phyloP scores from a whole-genome alignment of 2,113 vertebrate species.

The Falcunculus frontatus region DNA sequence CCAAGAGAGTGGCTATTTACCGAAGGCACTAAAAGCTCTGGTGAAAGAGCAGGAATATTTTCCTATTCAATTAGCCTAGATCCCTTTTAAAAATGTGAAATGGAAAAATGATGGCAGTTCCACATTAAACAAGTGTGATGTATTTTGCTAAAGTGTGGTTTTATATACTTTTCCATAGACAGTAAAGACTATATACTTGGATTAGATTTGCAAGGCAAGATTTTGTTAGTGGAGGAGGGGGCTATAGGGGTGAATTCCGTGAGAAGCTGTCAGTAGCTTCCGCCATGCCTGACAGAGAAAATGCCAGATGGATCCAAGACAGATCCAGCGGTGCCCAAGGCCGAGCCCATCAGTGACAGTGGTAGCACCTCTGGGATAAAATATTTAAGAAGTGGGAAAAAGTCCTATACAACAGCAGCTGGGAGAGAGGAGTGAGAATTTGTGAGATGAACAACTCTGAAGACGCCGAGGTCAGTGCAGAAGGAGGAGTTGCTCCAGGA shows the following conservation, averaged over 20 bases:
- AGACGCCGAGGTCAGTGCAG: background rate
- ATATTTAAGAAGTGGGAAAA: background rate
- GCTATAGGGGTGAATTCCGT: background rate
- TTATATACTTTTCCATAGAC: background rate
- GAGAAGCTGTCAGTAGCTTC: background rate
- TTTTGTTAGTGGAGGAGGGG: background rate
- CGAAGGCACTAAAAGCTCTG: background rate
- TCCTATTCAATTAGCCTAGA: background rate
- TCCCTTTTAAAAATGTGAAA: background rate
- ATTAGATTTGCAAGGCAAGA: rapidly evolving
- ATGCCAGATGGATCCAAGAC: background rate
- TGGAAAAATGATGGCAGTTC: background rate
- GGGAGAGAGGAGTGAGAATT: background rate
- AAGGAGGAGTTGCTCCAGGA: background rate
- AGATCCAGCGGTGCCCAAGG: rapidly evolving
- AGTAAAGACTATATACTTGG: background rate
- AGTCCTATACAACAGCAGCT: background rate
- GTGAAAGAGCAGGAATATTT: background rate
- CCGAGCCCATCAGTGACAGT: background rate
- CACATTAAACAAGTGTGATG: background rate
- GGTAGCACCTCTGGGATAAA: background rate
- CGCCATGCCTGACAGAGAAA: background rate
- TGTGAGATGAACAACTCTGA: background rate
- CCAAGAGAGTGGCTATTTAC: background rate
- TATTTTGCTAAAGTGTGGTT: background rate